Conservation (phyloP, 1,140 invertebrate genomes). For the Helicorthomorpha holstii region DNA sequence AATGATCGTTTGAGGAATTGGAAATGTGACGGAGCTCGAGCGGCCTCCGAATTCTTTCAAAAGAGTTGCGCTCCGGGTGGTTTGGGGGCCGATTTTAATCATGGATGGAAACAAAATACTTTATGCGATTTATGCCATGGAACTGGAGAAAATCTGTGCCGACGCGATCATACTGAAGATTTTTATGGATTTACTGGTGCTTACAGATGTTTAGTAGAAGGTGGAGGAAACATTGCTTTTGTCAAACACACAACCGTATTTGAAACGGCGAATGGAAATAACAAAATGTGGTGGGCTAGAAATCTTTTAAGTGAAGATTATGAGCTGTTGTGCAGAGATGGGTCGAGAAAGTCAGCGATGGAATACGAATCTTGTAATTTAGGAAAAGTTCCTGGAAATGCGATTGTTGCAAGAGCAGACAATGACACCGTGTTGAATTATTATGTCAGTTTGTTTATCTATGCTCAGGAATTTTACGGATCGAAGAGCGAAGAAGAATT, state of each 20-base stretch:
- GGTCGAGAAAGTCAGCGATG: constrained; percentile 41
- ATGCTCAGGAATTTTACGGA: constrained; percentile 79
- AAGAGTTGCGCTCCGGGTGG: constrained; percentile 33
- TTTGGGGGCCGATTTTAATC: constrained; percentile 52
- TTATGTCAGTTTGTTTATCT: constrained; percentile 70
- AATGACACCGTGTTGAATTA: constrained; percentile 66
- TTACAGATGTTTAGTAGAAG: constrained; percentile 82
- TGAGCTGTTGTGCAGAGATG: constrained; percentile 84
- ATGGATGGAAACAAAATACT: constrained; percentile 56
- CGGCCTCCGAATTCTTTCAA: constrained; percentile 81
- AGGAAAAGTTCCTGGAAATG: constrained; percentile 77
- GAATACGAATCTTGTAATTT: constrained; percentile 76
- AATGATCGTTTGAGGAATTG: constrained; percentile 85
- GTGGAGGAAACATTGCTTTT: constrained; percentile 86
- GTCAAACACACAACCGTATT: constrained; percentile 72
- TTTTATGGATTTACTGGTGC: constrained; percentile 81
- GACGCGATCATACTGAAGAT: constrained; percentile 66
- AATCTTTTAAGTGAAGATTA: constrained; percentile 82
- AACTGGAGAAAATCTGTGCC: constrained; percentile 58
- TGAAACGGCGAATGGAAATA: constrained; percentile 78
- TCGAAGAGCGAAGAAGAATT: constrained; percentile 67
- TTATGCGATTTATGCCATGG: constrained; percentile 88
- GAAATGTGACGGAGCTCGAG: constrained; percentile 71
- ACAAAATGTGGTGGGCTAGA: constrained; percentile 79
- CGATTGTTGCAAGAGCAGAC: constrained; percentile 63